A percentile compares a stretch with the other conserved stretches of the same genome.
Evolutionary conservation across 2,113 vertebrate species (phyloP).

Genomic region (Cheirogaleus medius): DNA sequence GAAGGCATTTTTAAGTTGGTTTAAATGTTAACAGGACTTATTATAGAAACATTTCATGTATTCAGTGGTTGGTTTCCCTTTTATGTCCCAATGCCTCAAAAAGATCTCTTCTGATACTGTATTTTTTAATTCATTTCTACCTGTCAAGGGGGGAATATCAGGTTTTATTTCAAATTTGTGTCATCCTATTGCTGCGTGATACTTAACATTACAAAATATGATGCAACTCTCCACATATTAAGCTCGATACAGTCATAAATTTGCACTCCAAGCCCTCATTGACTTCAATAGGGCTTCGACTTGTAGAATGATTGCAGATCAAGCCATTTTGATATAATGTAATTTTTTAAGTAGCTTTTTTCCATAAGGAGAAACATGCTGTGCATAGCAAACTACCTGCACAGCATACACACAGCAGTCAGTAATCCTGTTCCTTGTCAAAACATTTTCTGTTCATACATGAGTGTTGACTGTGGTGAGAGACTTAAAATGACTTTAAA

Average conservation of each 20-base stretch:
- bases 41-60: background rate
- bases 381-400: conserved; percentile 70
- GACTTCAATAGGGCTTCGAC: conserved; percentile 60
- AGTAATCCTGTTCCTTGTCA: conserved; percentile 54
- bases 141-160: conserved; percentile 3
- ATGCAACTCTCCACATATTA: background rate
- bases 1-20: background rate
- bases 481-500: conserved; percentile 49
- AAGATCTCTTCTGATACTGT: background rate
- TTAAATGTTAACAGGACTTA: background rate
- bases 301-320: conserved; percentile 57
- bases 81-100: background rate
- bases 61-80: background rate
- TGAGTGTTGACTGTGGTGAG: background rate
- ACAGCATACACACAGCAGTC: background rate
- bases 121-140: conserved; percentile 52
- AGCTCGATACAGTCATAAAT: conserved; percentile 62
- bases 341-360: conserved; percentile 71
- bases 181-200: conserved; percentile 36
- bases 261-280: conserved; percentile 55
- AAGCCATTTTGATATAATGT: conserved; percentile 61
- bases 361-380: conserved; percentile 68
- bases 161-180: conserved; percentile 50
- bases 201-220: conserved; percentile 64
- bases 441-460: conserved; percentile 47